phyloP scores from a whole-genome alignment of 2,113 vertebrate genomes.

The Muntiacus muntjak region DNA sequence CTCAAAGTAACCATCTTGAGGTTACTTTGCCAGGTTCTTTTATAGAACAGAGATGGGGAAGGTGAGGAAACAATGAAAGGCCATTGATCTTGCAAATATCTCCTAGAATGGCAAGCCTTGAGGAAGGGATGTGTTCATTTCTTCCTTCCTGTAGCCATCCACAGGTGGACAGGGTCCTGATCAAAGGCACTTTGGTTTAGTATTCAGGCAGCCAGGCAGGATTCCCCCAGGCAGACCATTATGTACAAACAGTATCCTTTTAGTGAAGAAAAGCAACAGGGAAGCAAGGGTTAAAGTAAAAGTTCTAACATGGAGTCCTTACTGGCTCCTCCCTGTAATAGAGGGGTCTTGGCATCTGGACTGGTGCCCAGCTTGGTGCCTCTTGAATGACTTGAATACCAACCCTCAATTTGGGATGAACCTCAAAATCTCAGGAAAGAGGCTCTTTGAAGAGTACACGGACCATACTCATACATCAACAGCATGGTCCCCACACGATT shows the following conservation, averaged over 20 bases:
- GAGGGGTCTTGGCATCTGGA: too few relatives aligned
- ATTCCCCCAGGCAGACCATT: not conserved
- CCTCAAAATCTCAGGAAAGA: not conserved
- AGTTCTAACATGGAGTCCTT: not conserved
- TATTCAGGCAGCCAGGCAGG: not conserved
- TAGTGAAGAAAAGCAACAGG: not conserved
- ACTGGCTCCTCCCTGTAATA: not conserved
- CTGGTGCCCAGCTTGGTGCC: rapidly evolving
- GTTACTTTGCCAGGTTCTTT: not conserved
- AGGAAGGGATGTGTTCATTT: not conserved
- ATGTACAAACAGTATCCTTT: not conserved
- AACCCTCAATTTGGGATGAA: not conserved
- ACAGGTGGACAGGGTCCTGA: not conserved
- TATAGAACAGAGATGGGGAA: not conserved
- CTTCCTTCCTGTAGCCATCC: not conserved
- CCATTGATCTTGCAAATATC: not conserved
- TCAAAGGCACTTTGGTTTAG: not conserved
- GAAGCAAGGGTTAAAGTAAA: not conserved
- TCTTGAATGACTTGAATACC: not conserved
- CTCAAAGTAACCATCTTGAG: not conserved
- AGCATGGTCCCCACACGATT: too few relatives aligned
- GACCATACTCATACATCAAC: not conserved
- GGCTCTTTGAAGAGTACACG: not conserved
- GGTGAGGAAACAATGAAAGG: not conserved
- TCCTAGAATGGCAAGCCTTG: not conserved